These are phyloP conservation scores for Esperia sulphurella DNA, from an alignment of 2,888 invertebrate genomes.

Conservation along the genomic window DNA sequence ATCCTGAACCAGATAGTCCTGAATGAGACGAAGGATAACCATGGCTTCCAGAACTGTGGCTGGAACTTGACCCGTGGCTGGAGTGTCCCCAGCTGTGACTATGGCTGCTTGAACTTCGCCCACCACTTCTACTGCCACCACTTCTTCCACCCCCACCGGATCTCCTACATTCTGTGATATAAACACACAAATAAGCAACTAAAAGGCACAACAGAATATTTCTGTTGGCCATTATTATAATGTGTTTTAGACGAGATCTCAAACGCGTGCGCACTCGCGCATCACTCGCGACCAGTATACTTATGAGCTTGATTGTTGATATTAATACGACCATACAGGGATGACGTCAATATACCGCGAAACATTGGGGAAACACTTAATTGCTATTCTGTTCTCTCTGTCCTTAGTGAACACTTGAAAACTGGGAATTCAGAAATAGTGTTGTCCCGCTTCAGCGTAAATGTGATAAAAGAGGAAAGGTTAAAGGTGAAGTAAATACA, in stretches of 20 bases:
- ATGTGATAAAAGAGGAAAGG: not conserved
- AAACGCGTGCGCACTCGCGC: not conserved
- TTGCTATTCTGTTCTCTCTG: not conserved
- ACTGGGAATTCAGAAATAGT: not conserved
- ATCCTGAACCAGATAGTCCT: constrained; percentile 6
- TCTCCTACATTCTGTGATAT: constrained; percentile 36
- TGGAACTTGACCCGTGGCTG: constrained; percentile 4
- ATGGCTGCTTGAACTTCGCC: constrained; percentile 8
- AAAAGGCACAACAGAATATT: constrained; percentile 50
- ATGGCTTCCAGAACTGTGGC: constrained; percentile 5
- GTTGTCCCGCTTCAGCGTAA: not conserved
- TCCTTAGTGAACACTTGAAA: not conserved
- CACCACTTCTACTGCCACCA: constrained; percentile 22
- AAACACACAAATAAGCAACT: constrained; percentile 35
- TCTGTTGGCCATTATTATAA: constrained; percentile 49
- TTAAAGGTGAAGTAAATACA: not conserved
- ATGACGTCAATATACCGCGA: not conserved
- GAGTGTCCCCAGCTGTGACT: not conserved
- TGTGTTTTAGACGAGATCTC: not conserved
- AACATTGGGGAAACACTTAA: not conserved
- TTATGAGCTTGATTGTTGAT: not conserved
- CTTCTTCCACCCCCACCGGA: constrained; percentile 23
- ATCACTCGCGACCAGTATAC: constrained; percentile 24
- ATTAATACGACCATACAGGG: constrained; percentile 10
- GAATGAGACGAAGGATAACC: constrained; percentile 16